Base-by-base conservation (phyloP, 1,140 invertebrate species). In the Ceratitis capitata region DNA sequence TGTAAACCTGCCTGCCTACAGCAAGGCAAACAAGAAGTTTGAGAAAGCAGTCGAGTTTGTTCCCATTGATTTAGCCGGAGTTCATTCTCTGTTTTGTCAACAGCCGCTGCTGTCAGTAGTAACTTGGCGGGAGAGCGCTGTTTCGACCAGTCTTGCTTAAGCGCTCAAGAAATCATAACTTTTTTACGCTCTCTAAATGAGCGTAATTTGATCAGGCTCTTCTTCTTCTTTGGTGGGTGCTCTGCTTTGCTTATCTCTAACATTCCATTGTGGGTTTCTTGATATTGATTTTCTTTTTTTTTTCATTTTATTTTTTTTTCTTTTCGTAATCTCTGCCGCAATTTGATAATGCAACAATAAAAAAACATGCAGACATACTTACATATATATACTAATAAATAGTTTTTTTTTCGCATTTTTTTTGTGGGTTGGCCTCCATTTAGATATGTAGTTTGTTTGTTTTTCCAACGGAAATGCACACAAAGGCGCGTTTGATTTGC, bases 391-490 rank as follows among this genome's bases (percentile, higher is more conserved):
- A 39, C 16, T 2, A 69, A 6, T 35, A 39, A 19, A 69, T 39
- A 5, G 51, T 26, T 26, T 12, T 6, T 78, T 9, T 45, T 78
- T 32, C 12, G 19, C 39, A 78, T 10, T 19, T 78, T n/a, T 19
- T 78, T 12, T 78, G 0, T 78, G 23, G 56, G 29, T 35, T 69
- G 32, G 61, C 4, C 39, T 39, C 29, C 29, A 42, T 78, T 19
- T 26, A 64, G 3, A 35, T 35, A 12, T 12, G 16, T 23, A 12
- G 29, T 9, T 26, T 78, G 19, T 78, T 78, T 78, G 39, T 23
- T 39, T 78, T 78, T 78, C n/a, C 32, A 45, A 10, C 32, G 69
- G 19, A 78, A 78, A 26, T 78, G 69, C 69, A 78, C n/a, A 78
- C 39, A 78, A 78, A 78, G 69, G 39, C 23, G 39, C 69, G 35